Base-by-base conservation (phyloP, 1,140 invertebrate genomes). In the Ips typographus region DNA sequence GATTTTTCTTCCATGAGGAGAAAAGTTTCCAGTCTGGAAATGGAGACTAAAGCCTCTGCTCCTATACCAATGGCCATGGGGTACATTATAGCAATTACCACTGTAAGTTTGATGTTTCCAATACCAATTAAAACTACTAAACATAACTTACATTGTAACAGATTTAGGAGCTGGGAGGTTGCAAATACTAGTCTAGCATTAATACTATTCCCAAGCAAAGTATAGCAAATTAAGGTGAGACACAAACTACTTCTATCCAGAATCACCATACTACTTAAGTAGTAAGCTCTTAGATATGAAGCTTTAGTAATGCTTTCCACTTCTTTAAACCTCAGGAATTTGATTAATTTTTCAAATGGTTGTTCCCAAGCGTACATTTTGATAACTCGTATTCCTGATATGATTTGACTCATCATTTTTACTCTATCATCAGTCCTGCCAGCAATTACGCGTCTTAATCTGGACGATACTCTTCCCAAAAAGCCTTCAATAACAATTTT, bases 301-400 rank as follows among this genome's bases (percentile, higher is more conserved):
- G 90, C 84, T 40, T 84, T 84, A 22, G 84, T 87, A 42, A 95
- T 87, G 53, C 86, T 84, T 41, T 85, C 80, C 40, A 93, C 87
- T 80, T 94, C 91, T 36, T 83, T 77, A 5, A 81, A 79, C 68
- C 91, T 77, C 2, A 83, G 83, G 2, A 74, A 59, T 3, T 82
- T 80, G 0, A 89, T 83, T 1, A 88, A 81, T 39, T 82, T 82
- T 57, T 84, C 83, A 64, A 91, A 91, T 1, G 89, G 88, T 68
- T 84, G 85, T 74, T 92, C 90, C 90, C 90, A 92, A 1, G 88
- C 87, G 72, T 91, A 91, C 90, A 93, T 92, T 82, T 93, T 94
- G 37, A 94, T 89, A 0, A 93, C 87, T 79, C 89, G 84, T 71
- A 89, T 89, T 44, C 87, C 88, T 60, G 83, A 78, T 40, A 94